Percentiles rank a stretch among this genome's conserved stretches.
These are phyloP conservation scores for Albula goreensis DNA, from an alignment of 2,113 vertebrate species.

Conservation along the genomic window DNA sequence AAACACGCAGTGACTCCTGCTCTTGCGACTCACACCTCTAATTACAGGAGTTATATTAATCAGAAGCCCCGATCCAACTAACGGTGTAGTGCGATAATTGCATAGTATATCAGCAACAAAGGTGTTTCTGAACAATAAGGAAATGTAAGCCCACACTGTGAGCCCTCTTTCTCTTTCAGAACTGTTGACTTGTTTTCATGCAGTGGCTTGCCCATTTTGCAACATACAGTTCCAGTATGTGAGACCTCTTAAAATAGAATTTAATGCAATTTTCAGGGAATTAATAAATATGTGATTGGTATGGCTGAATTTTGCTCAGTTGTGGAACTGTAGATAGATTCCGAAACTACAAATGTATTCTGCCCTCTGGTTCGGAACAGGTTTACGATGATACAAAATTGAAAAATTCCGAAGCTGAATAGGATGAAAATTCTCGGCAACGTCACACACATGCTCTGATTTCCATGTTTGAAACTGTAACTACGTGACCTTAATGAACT, in stretches of 20 bases:
- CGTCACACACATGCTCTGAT: background rate
- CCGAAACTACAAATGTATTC: too few relatives aligned
- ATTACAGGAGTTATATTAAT: background rate
- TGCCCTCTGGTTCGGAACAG: too few relatives aligned
- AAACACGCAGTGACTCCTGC: background rate
- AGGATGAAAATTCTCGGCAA: background rate
- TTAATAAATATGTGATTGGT: too few relatives aligned
- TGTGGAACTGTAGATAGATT: too few relatives aligned
- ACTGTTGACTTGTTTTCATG: background rate
- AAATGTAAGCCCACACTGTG: background rate
- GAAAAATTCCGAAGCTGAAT: too few relatives aligned
- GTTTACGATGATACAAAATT: too few relatives aligned
- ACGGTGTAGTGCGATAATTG: conserved; percentile 13
- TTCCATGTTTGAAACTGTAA: background rate
- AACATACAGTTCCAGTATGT: background rate
- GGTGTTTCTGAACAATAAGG: background rate
- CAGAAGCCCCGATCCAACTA: background rate
- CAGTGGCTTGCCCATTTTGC: background rate
- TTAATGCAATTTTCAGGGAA: too few relatives aligned
- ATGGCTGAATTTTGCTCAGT: too few relatives aligned
- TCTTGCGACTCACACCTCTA: background rate
- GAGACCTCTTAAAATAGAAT: too few relatives aligned
- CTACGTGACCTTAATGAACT: background rate
- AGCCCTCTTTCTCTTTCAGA: background rate
- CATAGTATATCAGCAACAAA: background rate